These are phyloP conservation scores for Pelecanoides urinatrix DNA, from an alignment of 2,113 vertebrate species.

Conservation along the genomic window DNA sequence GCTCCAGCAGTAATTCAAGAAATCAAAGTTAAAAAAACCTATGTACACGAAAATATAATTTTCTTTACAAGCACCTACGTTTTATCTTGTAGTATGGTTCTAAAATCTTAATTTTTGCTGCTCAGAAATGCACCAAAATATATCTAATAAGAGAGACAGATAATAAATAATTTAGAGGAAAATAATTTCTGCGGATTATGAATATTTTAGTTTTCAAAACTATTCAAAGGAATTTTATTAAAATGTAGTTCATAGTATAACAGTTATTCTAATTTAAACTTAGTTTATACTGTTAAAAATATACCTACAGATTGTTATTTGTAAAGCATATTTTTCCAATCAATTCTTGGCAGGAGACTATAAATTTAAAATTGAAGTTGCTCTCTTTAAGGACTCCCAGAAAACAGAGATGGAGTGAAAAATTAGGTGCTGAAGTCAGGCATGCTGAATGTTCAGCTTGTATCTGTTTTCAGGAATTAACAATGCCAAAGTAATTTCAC, in stretches of 20 bases:
- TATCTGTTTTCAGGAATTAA: slow-evolving; percentile 66
- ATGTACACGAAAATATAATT: not conserved
- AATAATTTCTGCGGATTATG: not conserved
- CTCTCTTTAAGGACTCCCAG: slow-evolving; percentile 51
- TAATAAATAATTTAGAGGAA: not conserved
- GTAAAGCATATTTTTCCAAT: slow-evolving; percentile 66
- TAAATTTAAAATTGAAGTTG: slow-evolving; percentile 60
- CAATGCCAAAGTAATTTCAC: slow-evolving; percentile 63
- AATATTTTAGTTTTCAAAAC: not conserved
- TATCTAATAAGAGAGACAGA: not conserved
- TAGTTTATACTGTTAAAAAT: not conserved
- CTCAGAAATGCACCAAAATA: not conserved
- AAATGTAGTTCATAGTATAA: not conserved
- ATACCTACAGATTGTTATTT: slow-evolving; percentile 53
- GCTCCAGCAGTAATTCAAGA: not conserved
- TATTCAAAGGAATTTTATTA: not conserved
- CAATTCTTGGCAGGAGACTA: slow-evolving; percentile 59
- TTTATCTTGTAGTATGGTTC: not conserved
- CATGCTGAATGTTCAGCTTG: slow-evolving; percentile 59
- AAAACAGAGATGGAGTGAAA: slow-evolving; percentile 69
- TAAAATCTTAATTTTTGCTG: not conserved
- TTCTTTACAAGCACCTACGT: not conserved
- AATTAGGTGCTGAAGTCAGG: slow-evolving; percentile 74
- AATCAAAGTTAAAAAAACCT: not conserved
- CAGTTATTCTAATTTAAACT: not conserved